Conservation (phyloP, 1,140 invertebrate species). For the Drosophila sechellia region DNA sequence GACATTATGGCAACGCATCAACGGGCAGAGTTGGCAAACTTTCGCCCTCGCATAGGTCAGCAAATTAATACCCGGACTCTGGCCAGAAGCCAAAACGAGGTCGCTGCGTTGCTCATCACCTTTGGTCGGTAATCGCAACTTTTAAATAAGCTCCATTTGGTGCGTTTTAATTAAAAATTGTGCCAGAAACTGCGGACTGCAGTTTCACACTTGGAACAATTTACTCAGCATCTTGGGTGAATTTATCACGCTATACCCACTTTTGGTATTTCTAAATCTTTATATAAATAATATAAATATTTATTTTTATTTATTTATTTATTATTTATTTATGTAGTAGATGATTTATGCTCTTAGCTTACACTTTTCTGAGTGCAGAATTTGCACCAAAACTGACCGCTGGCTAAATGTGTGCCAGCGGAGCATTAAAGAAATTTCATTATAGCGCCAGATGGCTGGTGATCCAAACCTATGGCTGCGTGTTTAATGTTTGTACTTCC, state of each 20-base stretch:
- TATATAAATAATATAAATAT: too few relatives aligned
- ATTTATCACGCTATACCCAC: too few relatives aligned
- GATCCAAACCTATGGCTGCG: slow-evolving; percentile 22
- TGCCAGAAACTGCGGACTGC: slow-evolving; percentile 7
- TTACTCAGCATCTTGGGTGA: too few relatives aligned
- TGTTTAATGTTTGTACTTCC: slow-evolving; percentile 33
- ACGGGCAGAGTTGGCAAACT: slow-evolving; percentile 42
- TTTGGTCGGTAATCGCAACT: slow-evolving; percentile 45
- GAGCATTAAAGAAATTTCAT: slow-evolving; percentile 48
- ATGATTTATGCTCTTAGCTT: too few relatives aligned
- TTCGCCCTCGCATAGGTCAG: slow-evolving; percentile 27
- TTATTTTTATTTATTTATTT: too few relatives aligned
- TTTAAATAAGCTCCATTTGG: slow-evolving; percentile 74
- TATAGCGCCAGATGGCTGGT: slow-evolving; percentile 34
- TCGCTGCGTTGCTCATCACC: slow-evolving; percentile 10
- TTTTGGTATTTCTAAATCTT: too few relatives aligned
- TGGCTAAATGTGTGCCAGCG: slow-evolving; percentile 6
- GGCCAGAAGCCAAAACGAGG: neutral
- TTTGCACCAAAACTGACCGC: neutral
- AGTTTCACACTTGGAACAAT: neutral
- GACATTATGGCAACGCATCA: slow-evolving; percentile 71
- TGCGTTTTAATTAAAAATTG: slow-evolving; percentile 70
- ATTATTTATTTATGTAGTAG: too few relatives aligned
- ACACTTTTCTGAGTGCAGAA: neutral
- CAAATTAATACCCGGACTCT: slow-evolving; percentile 54